Base-by-base conservation (phyloP, 1,140 invertebrate species). In the Brachionus rubens region DNA sequence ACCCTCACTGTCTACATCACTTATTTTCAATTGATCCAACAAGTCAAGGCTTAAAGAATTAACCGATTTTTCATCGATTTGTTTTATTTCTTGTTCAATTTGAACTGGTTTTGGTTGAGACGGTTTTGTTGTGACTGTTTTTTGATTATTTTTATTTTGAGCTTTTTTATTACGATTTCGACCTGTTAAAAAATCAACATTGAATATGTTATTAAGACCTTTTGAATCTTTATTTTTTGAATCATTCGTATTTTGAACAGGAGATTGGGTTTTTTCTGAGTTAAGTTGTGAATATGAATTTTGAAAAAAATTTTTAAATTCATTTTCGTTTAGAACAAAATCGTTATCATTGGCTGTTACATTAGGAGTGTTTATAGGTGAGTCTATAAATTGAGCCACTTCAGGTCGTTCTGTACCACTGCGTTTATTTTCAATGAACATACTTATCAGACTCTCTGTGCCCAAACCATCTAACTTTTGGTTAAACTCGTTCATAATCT, bases 171-270 rank as follows among this genome's bases (percentile, higher is more conserved):
- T 72, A 40, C 28, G 19, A 36, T 41, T 72, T 28, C 68, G 68
- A 24, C 68, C 50, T 21, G 54, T 59, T 19, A 72, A 26, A 36
- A 72, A 72, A 28, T 72, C 68, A 4, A 72, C 68, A 28, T 72
- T 72, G 12, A 72, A 72, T 16, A 72, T 72, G 46, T 72, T 72
- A n/a, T n/a, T n/a, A n/a, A n/a, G n/a, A 59, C 54, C 54, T 59
- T 59, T 59, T 19, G 54, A 59, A 21, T 59, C 54, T 19, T 59
- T 59, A 36, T 59, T 59, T 59, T 59, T 59, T 33, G 54, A 59
- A 16, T 59, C 54, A 59, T 36, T 59, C 3, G 3, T 12, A 40
- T 24, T 48, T n/a, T 72, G 68, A 16, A 54, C 46, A 21, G 28
- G 68, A 7, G 46, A 48, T 54, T 40, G 68, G 33, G 21, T 72